phyloP scores from a whole-genome alignment of 2,797 vertebrate genomes.

The Sciurus carolinensis region DNA sequence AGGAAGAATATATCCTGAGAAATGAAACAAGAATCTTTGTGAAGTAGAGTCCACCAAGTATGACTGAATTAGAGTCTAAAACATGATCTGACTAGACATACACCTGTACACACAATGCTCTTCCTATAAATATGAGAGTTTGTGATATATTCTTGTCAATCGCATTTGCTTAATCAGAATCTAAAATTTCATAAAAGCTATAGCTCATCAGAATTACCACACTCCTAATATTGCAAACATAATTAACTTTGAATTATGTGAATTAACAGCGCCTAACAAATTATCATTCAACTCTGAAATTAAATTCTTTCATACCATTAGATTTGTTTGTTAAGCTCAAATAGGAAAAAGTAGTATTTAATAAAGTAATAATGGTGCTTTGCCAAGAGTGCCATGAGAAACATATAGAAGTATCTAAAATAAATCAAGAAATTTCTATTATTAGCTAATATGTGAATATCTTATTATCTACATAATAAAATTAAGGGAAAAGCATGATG shows the following conservation, averaged over 20 bases:
- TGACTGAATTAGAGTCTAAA: constrained; percentile 56
- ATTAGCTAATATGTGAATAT: constrained; percentile 86
- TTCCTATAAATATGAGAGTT: constrained; percentile 61
- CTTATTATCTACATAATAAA: constrained; percentile 73
- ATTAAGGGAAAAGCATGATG: constrained; percentile 75
- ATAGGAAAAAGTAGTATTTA: constrained; percentile 91
- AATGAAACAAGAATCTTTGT: not conserved
- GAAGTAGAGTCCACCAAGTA: constrained; percentile 36
- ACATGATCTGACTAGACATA: constrained; percentile 58
- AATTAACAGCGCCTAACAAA: constrained; percentile 93
- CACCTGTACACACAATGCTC: constrained; percentile 65
- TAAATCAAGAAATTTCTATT: constrained; percentile 87
- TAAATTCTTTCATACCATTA: constrained; percentile 93
- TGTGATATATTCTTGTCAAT: constrained; percentile 80
- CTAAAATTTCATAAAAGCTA: constrained; percentile 89
- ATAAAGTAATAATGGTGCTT: constrained; percentile 90
- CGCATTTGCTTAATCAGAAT: constrained; percentile 88
- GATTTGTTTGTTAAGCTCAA: constrained; percentile 93
- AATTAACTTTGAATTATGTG: constrained; percentile 93
- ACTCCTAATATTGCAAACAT: constrained; percentile 90
- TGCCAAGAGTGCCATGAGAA: constrained; percentile 87
- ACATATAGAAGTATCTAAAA: constrained; percentile 87
- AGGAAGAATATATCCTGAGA: constrained; percentile 23
- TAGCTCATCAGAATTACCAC: constrained; percentile 89
- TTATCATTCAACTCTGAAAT: constrained; percentile 93